These are phyloP conservation scores for Lytechinus variegatus DNA, from an alignment of 35 echinoderm and acorn worm genomes.

Conservation along the genomic window DNA sequence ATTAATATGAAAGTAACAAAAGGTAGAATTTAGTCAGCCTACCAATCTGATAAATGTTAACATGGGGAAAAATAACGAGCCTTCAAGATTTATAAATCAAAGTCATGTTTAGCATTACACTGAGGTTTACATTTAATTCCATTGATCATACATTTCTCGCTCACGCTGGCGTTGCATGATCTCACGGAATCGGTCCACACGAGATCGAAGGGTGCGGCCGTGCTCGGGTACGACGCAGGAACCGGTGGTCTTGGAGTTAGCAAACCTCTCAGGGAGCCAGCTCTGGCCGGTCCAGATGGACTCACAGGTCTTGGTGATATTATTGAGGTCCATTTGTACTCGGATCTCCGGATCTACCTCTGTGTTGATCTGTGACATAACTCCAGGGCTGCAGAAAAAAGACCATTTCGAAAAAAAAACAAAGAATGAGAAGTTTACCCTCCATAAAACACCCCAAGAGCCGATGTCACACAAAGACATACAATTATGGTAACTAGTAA, in stretches of 20 bases:
- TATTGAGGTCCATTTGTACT: background rate
- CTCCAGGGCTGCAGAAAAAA: background rate
- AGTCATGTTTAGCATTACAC: background rate
- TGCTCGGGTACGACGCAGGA: conserved; percentile 52
- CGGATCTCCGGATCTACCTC: background rate
- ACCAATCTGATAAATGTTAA: background rate
- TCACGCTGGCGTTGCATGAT: background rate
- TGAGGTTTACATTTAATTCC: background rate
- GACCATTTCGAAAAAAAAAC: background rate
- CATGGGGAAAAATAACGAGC: background rate
- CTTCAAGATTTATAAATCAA: background rate
- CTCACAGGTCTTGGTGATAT: conserved; percentile 66
- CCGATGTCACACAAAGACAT: background rate
- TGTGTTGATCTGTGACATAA: background rate
- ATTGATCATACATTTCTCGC: background rate
- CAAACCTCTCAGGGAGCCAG: conserved; percentile 84
- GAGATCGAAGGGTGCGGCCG: conserved; percentile 4
- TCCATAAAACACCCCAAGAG: background rate
- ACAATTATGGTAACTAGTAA: background rate
- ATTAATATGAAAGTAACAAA: background rate
- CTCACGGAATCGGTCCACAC: conserved; percentile 35
- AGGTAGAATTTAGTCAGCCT: background rate
- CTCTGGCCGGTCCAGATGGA: conserved; percentile 68
- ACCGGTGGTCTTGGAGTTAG: conserved; percentile 17
- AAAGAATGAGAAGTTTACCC: too few species aligned